A percentile compares a stretch with the other conserved stretches of the same genome.
These are phyloP conservation scores for Nephrotoma flavescens DNA, from an alignment of 2,888 invertebrate genomes.

Conservation along the genomic window DNA sequence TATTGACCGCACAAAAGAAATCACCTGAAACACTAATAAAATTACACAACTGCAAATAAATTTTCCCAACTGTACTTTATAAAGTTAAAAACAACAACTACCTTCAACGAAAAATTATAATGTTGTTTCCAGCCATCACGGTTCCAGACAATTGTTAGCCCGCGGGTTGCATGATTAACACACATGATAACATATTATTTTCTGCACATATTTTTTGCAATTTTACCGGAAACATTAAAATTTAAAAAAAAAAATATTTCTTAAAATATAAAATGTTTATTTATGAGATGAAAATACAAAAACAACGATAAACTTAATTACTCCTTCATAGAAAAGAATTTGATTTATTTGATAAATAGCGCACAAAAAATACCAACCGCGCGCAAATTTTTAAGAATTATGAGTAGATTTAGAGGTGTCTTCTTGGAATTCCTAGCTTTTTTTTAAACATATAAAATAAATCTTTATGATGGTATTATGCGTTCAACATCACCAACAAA, in stretches of 20 bases:
- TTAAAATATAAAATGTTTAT: neutral
- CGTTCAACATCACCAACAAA: neutral
- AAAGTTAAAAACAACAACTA: neutral
- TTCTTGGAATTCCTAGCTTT: neutral
- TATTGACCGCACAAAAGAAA: neutral
- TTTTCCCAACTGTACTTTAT: neutral
- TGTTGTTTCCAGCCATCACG: neutral
- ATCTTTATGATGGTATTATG: neutral
- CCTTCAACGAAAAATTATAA: neutral
- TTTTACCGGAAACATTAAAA: neutral
- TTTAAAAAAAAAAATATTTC: neutral
- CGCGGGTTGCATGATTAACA: neutral
- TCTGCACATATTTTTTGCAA: neutral
- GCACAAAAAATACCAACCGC: neutral
- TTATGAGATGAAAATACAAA: neutral
- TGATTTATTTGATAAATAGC: neutral
- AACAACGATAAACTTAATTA: neutral
- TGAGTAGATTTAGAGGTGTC: neutral
- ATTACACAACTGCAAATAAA: neutral
- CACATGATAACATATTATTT: neutral
- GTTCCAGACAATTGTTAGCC: neutral
- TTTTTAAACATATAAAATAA: neutral
- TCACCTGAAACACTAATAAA: neutral
- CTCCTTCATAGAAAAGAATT: neutral
- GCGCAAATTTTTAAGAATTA: neutral